Base-by-base conservation (phyloP, 1,140 invertebrate species). In the Diplogasteroides magnus region DNA sequence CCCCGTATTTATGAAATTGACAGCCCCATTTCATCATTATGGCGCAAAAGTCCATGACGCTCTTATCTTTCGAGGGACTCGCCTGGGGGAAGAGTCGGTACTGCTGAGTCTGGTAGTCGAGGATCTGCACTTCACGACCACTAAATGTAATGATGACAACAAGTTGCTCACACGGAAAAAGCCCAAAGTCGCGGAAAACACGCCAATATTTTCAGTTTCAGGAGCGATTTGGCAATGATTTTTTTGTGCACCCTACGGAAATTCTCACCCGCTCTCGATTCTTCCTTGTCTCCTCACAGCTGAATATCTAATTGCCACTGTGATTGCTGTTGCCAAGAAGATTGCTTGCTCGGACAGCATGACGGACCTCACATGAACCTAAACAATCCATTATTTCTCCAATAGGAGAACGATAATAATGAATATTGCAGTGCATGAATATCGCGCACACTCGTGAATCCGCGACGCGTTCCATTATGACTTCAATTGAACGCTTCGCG, bases 21-120 rank as follows among this genome's bases (percentile, higher is more conserved):
- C n/a, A n/a, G n/a, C n/a, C n/a, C n/a, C n/a, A n/a, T n/a, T n/a
- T n/a, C n/a, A n/a, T n/a, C n/a, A n/a, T n/a, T n/a, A n/a, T n/a
- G n/a, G n/a, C n/a, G n/a, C n/a, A n/a, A n/a, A n/a, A n/a, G n/a
- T n/a, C n/a, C n/a, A n/a, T n/a, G n/a, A n/a, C n/a, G n/a, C n/a
- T n/a, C n/a, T n/a, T n/a, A n/a, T n/a, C n/a, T n/a, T n/a, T n/a
- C n/a, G n/a, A n/a, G n/a, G n/a, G n/a, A n/a, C n/a, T n/a, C 29
- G 95, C 87, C 71, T 89, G 85, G 0, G 91, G 90, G 69, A 95
- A 90, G 2, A 96, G 75, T 84, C 94, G 94, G 76, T 92, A 89
- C 82, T 94, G 92, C 82, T 96, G 93, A 0, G 92, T 94, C 69
- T 91, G 88, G 81, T 92, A 96, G 77, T 96, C 91, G 65, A 97